phyloP scores from a whole-genome alignment of 2,797 vertebrate genomes.

The Gephyroberyx darwinii region DNA sequence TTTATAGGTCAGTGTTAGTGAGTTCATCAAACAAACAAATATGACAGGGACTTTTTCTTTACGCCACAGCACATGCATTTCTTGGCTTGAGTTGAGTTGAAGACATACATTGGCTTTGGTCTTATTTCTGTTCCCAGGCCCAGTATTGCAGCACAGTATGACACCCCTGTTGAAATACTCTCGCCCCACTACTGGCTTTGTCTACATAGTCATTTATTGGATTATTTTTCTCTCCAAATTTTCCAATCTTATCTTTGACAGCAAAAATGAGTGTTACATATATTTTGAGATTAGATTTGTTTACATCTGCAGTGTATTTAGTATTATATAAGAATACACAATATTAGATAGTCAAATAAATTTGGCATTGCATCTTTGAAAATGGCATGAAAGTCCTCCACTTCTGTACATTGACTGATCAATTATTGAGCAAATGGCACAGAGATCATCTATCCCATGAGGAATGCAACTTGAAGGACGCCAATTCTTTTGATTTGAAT shows the following conservation, averaged over 20 bases:
- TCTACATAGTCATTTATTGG: too few species aligned
- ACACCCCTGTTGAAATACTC: background rate
- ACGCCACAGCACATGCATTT: background rate
- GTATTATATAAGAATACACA: too few species aligned
- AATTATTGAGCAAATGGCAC: background rate
- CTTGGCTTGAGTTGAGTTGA: conserved; percentile 1
- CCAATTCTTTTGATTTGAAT: too few species aligned
- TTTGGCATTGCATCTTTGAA: background rate
- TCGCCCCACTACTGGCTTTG: background rate
- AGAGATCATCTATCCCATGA: background rate
- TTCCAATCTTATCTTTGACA: too few species aligned
- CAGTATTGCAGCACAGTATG: background rate
- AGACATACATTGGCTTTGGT: background rate
- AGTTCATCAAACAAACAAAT: conserved; percentile 13
- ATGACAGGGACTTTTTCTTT: conserved; percentile 59
- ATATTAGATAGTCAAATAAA: background rate
- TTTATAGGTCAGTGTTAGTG: conserved; percentile 52
- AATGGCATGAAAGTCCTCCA: background rate
- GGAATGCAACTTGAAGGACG: too few species aligned
- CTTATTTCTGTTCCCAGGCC: background rate
- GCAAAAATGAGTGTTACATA: too few species aligned
- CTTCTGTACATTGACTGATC: background rate
- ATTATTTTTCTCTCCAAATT: background rate
- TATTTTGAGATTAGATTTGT: background rate
- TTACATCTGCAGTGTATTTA: background rate